Base-by-base conservation (phyloP, 2,797 vertebrate genomes). In the Coilia nasus region DNA sequence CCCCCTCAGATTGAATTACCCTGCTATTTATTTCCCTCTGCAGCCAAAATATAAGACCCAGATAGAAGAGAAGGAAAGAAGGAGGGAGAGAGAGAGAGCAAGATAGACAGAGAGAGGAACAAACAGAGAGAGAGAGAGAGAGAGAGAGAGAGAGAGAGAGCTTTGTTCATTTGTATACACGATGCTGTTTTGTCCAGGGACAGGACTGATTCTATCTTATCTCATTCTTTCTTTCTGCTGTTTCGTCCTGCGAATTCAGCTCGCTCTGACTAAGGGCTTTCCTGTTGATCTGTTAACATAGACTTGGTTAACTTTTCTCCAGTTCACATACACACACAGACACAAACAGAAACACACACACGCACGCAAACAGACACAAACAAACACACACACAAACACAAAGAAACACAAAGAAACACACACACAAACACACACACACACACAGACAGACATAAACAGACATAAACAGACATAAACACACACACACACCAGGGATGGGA, bases 1-100 rank as follows among this genome's bases (percentile, higher is more conserved):
- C 59, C 7, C 19, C 71, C 54, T 19, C 28, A 41, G 54, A 83
- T 78, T 78, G 71, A 78, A 78, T 78, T 78, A 78, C 71, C 35
- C 6, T 78, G 71, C 17, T 78, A 78, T 78, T 44, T 44, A 78
- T 78, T 78, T 78, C 44, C 71, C 44, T 41, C 71, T 44, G 71
- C 71, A 78, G 71, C 71, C 71, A 78, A 78, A 44, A 41, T 35
- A 14, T 44, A 7, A 41, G 35, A 12, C 31, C 5, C 31, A 35
- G 35, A 41, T 41, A 9, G 71, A 35, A 71, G 25, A 71, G 64
- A 12, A 12, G 11, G 25, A 71, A 1, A 71, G 50, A 9, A 7
- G 14, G 50, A 54, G 50, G 14, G 7, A 9, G 9, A 54, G 50
- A 54, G 1, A 54, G 50, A 54, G 50, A 54, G 50, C 7, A 14